A percentile compares a stretch with the other conserved stretches of the same genome.
Evolutionary conservation across 2,113 vertebrate genomes (phyloP).

Genomic region (Pachycephala philippinensis): DNA sequence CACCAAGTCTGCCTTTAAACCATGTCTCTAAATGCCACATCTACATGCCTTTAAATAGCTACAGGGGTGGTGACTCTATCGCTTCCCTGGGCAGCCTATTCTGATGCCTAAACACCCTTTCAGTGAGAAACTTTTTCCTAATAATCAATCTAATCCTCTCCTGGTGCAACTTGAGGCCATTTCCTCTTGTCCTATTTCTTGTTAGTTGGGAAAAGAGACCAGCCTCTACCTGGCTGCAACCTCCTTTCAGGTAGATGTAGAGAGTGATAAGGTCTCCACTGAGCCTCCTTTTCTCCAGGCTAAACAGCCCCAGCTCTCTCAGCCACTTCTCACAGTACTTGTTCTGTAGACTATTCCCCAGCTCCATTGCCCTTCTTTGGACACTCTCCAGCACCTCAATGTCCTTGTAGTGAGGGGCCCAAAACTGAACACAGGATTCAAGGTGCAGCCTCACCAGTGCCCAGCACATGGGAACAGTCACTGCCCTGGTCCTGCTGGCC

Average conservation of each 20-base stretch:
- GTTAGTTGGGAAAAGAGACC: background rate
- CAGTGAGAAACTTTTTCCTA: background rate
- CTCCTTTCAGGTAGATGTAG: background rate
- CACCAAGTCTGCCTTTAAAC: background rate
- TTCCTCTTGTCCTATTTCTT: background rate
- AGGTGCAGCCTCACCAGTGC: rapidly evolving
- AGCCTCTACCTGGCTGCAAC: rapidly evolving
- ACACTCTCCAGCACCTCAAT: rapidly evolving
- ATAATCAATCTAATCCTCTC: background rate
- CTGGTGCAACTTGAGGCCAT: background rate
- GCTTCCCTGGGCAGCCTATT: background rate
- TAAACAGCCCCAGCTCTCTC: background rate
- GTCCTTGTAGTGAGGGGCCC: background rate
- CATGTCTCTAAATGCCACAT: background rate
- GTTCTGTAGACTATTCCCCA: background rate
- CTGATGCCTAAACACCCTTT: background rate
- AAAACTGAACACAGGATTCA: background rate
- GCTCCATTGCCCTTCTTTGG: rapidly evolving
- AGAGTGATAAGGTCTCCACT: background rate
- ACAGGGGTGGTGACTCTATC: background rate
- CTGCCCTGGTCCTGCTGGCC: background rate
- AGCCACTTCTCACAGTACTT: background rate
- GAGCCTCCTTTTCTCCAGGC: background rate
- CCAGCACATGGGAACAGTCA: rapidly evolving
- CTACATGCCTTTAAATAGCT: background rate